Evolutionary conservation across 2,797 vertebrate genomes (phyloP), one percentile per base, ranked within the genome.

Genomic region (Sebastes iracundus): DNA sequence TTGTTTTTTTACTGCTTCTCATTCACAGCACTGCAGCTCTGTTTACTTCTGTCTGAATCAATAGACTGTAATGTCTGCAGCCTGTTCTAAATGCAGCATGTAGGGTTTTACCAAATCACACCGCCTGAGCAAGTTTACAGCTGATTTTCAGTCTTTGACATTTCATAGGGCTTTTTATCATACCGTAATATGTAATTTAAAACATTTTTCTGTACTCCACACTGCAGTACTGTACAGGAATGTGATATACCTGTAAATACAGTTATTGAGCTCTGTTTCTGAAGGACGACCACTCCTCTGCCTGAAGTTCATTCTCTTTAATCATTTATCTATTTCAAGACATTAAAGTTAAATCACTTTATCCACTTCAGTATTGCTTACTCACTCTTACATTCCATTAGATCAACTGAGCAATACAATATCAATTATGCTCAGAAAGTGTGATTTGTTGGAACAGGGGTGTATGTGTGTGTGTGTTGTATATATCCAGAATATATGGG

Each of bases 321-420:
- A 83, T 80, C 73, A 78, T 85, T 82, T 79, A 89, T 90, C 79
- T 66, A 28, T 81, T 86, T 82, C 46, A 79, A 58, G 33, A 68
- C 46, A 78, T 81, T 81, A 75, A 77, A 84, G 70, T 84, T 75
- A 63, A 75, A 83, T 68, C 49, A 18, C 58, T 89, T 80, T 53
- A 63, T 63, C 76, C 75, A 46, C 69, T 83, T 56, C 67, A 76
- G 59, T 72, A 63, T 77, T 81, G 79, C 70, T 83, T 72, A 85
- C 77, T 87, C 82, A 77, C 63, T 59, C 72, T 53, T 65, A 68
- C 72, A 72, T 77, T 85, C 56, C 82, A 82, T 85, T 91, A 83
- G 63, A 86, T 79, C 81, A 84, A 70, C 71, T 71, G 73, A 80
- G 75, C 77, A 85, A 72, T 87, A 78, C 81, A 85, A 80, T 80